Evolutionary conservation across 2,888 invertebrate genomes (phyloP), one percentile per base, ranked within the genome.

Genomic region (Peribatodes rhomboidaria): DNA sequence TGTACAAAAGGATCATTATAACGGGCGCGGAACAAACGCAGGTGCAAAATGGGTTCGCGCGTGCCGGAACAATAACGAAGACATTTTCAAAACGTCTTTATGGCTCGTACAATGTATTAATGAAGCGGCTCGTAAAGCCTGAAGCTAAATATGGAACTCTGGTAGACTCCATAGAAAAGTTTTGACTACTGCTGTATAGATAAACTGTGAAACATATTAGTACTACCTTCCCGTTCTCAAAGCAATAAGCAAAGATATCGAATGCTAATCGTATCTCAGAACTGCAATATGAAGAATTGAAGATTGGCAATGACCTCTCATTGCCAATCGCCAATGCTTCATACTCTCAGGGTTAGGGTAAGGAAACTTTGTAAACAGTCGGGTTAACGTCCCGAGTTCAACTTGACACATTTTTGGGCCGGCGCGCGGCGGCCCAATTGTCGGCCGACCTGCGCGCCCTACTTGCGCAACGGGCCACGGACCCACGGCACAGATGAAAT

Each of bases 341-440:
- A 27, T 2, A 6, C 3, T 27, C 27, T 27, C 27, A 4, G 3
- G 2, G 16, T 11, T 18, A 20, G 35, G 33, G 20, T 8, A 50
- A 50, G 41, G 1, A 53, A 53, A 53, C 52, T 20, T 53, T 44
- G 84, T 83, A 87, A 88, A 88, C 86, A 88, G 42, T 76, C 72
- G 83, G 92, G 90, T 92, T 86, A 89, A 87, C 83, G 91, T 83
- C 88, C 91, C 80, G 80, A 78, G 80, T 90, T 92, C 90, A 92
- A 93, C 93, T 93, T 93, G 93, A 92, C 93, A 93, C 90, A 92
- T 92, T 92, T 92, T 89, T 87, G 87, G 88, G 79, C 50, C 58
- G 33, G 35, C 47, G 54, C n/a, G 27, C 46, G 37, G n/a, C 83
- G 89, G 85, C 88, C 89, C 90, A 88, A 87, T 91, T 89, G 88